Evolutionary conservation across 2,113 vertebrate species (phyloP).

Genomic region (Pseudorectes ferrugineus): DNA sequence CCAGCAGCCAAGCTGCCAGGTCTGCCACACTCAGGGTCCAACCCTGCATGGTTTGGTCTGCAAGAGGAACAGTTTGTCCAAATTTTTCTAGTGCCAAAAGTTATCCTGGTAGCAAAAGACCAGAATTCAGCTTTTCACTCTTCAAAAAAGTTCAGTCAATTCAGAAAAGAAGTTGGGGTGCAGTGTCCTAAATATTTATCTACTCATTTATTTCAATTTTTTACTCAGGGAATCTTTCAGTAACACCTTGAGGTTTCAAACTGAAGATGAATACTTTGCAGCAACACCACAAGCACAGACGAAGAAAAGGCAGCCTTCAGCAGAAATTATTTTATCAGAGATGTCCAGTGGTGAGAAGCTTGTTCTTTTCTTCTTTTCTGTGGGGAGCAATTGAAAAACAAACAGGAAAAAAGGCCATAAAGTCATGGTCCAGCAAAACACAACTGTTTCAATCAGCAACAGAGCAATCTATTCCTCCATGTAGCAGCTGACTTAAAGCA

Average conservation of each 20-base stretch:
- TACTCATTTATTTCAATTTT: background rate
- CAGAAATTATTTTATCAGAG: background rate
- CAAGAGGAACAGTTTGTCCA: background rate
- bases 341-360: background rate
- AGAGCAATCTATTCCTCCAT: background rate
- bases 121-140: background rate
- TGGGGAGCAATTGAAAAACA: background rate
- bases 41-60: background rate
- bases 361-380: background rate
- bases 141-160: background rate
- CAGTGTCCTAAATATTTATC: background rate
- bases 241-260: background rate
- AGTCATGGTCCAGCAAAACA: background rate
- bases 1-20: background rate
- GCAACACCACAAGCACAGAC: background rate
- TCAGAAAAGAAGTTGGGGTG: background rate
- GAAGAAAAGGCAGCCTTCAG: background rate
- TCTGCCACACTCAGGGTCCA: background rate
- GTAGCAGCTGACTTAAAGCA: background rate
- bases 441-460: background rate
- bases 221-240: background rate
- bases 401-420: background rate
- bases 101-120: background rate
- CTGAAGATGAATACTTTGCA: background rate
- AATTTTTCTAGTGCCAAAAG: background rate